Evolutionary conservation across 2,888 invertebrate species (phyloP).

Genomic region (Hypercompe scribonia): DNA sequence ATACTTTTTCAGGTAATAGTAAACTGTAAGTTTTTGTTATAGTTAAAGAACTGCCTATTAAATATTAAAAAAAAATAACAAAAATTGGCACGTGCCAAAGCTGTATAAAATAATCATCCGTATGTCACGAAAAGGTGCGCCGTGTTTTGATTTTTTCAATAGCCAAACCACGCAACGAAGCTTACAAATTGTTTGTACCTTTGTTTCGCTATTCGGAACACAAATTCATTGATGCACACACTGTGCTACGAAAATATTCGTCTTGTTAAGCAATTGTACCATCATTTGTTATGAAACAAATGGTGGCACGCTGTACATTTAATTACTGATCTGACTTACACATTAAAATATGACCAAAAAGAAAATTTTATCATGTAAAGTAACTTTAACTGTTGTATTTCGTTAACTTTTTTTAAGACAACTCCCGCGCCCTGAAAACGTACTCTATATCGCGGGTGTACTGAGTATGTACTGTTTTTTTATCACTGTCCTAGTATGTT

Average conservation of each 20-base stretch:
- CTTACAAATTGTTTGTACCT: conserved; percentile 77
- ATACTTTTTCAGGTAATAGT: not conserved
- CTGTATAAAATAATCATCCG: conserved; percentile 18
- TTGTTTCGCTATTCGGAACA: conserved; percentile 72
- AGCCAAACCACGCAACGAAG: conserved; percentile 64
- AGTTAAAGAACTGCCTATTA: not conserved
- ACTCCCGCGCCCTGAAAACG: not conserved
- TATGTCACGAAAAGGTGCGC: conserved; percentile 49
- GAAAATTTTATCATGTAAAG: not conserved
- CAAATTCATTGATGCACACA: conserved; percentile 71
- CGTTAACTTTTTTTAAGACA: not conserved
- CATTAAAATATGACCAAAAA: not conserved
- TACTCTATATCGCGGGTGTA: not conserved
- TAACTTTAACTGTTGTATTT: not conserved
- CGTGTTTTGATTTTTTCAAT: conserved; percentile 61
- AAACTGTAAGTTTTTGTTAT: not conserved
- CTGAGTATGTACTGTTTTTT: too few relatives aligned
- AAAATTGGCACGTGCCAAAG: conserved; percentile 40
- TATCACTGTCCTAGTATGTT: conserved; percentile 25
- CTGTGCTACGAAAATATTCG: conserved; percentile 65
- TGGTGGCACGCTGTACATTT: conserved; percentile 43
- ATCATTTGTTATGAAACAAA: conserved; percentile 72
- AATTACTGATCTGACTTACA: conserved; percentile 40
- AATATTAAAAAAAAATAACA: not conserved
- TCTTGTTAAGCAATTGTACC: conserved; percentile 79